A percentile compares a stretch with the other conserved stretches of the same genome.
Conservation (phyloP, 2,888 invertebrate genomes). For the Drosophila anomalata region DNA sequence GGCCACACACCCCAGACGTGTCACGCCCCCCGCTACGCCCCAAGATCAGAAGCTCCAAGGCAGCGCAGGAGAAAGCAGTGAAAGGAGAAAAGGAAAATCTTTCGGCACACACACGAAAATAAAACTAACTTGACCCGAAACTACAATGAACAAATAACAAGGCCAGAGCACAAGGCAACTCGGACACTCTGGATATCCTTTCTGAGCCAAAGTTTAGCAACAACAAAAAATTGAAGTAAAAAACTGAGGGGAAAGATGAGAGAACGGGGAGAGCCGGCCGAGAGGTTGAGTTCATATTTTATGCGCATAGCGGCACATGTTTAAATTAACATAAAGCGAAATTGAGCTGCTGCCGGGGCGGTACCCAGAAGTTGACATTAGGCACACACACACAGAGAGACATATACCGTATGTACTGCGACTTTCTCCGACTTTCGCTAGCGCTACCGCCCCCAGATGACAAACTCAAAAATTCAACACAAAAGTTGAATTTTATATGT, state of each 20-base stretch:
- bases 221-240: slow-evolving; percentile 12
- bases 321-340: slow-evolving; percentile 80
- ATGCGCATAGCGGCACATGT: slow-evolving; percentile 80
- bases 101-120: slow-evolving; percentile 41
- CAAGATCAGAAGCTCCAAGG: neutral
- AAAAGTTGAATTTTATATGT: slow-evolving; percentile 75
- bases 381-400: slow-evolving; percentile 47
- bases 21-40: slow-evolving; percentile 8
- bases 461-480: slow-evolving; percentile 74
- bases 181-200: slow-evolving; percentile 29
- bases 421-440: slow-evolving; percentile 18
- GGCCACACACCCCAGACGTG: slow-evolving; percentile 61
- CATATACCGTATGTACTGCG: neutral
- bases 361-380: slow-evolving; percentile 69
- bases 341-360: slow-evolving; percentile 71
- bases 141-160: slow-evolving; percentile 67
- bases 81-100: slow-evolving; percentile 60
- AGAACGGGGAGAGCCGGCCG: slow-evolving; percentile 1
- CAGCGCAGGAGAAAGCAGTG: neutral
- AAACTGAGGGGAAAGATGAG: slow-evolving; percentile 10
- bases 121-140: slow-evolving; percentile 73
- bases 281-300: slow-evolving; percentile 71
- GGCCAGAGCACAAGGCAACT: slow-evolving; percentile 21
- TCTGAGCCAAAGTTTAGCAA: neutral
- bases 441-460: slow-evolving; percentile 38